A percentile compares a stretch with the other conserved stretches of the same genome.
Evolutionary conservation across 2,797 vertebrate genomes (phyloP).

Genomic region (Darevskia mixta): DNA sequence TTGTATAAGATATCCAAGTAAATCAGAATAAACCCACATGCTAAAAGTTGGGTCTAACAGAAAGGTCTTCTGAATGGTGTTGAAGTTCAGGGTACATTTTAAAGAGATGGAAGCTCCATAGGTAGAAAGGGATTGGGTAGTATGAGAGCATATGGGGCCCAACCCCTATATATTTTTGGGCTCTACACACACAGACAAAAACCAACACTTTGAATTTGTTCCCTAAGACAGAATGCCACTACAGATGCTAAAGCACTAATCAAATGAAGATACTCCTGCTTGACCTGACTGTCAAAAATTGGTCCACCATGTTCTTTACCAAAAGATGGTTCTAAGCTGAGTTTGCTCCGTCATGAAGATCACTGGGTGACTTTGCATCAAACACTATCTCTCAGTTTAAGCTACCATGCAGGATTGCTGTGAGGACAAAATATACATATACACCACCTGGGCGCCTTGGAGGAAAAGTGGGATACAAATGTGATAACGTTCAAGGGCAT

Average conservation of each 20-base stretch:
- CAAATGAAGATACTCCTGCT: neutral
- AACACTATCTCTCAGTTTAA: neutral
- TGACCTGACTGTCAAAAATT: neutral
- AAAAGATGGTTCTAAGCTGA: neutral
- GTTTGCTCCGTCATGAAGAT: neutral
- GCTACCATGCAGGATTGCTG: neutral
- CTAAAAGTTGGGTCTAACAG: neutral
- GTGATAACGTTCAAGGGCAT: neutral
- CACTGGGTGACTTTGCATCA: neutral
- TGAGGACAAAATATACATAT: neutral
- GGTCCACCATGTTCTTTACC: neutral
- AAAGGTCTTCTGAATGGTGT: neutral
- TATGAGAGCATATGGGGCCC: neutral
- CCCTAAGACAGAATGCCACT: neutral
- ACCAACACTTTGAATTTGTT: neutral
- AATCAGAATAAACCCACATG: neutral
- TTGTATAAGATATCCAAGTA: neutral
- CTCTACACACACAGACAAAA: neutral
- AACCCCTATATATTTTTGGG: neutral
- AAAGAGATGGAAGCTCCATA: neutral
- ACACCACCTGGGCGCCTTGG: neutral
- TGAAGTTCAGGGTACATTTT: neutral
- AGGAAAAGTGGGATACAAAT: neutral
- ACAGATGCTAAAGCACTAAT: neutral
- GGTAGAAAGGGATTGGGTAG: neutral